Conservation (phyloP, 2,113 vertebrate species). For the Albula goreensis region DNA sequence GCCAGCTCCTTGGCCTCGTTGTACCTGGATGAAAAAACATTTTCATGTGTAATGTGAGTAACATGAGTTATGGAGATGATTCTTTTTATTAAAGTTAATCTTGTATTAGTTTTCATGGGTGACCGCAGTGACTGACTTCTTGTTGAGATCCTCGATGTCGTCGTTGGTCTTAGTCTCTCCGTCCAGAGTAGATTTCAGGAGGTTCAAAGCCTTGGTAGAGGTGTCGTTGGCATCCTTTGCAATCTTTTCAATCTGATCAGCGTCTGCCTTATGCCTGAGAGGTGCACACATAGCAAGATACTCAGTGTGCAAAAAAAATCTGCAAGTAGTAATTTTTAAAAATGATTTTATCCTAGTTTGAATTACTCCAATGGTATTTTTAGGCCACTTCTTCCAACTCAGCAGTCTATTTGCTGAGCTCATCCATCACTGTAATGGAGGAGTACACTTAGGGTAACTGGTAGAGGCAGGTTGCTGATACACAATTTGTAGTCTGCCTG, state of each 20-base stretch:
- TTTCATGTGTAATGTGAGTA: background rate
- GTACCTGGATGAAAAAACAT: conserved; percentile 70
- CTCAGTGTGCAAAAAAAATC: background rate
- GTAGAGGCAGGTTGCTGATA: too few species aligned
- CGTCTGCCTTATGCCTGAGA: conserved; percentile 88
- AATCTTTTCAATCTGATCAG: conserved; percentile 87
- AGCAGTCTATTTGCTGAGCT: too few species aligned
- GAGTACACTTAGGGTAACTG: too few species aligned
- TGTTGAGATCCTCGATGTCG: conserved; percentile 89
- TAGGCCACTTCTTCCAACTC: background rate
- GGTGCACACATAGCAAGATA: background rate
- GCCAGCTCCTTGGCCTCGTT: conserved; percentile 87
- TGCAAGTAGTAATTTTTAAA: background rate
- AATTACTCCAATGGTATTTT: background rate
- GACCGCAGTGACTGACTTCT: conserved; percentile 74
- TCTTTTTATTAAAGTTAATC: too few species aligned
- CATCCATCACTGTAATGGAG: too few species aligned
- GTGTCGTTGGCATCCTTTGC: conserved; percentile 92
- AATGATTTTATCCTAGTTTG: background rate
- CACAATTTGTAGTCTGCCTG: too few species aligned
- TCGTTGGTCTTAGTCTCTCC: conserved; percentile 81
- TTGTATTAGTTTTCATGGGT: background rate
- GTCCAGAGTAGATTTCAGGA: conserved; percentile 82
- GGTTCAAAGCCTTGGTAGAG: conserved; percentile 84
- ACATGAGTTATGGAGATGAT: background rate